Evolutionary conservation across 2,797 vertebrate genomes (phyloP).

Genomic region (Muscicapa striata): DNA sequence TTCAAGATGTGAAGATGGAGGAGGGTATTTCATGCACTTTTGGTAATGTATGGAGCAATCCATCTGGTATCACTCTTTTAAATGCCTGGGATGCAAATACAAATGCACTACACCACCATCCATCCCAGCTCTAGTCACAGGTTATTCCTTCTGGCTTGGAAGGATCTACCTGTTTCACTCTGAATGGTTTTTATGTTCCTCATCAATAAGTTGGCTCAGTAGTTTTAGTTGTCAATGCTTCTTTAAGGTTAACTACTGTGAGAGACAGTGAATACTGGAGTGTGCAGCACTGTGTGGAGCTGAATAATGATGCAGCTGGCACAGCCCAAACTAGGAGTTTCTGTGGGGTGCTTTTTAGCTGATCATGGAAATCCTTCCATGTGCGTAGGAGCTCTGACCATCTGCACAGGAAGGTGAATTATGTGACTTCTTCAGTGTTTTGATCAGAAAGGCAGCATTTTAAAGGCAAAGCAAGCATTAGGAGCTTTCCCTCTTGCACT

Average conservation of each 20-base stretch:
- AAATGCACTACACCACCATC: background rate
- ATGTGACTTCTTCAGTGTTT: background rate
- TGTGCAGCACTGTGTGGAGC: background rate
- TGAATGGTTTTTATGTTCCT: background rate
- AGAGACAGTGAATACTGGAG: background rate
- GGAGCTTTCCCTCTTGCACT: background rate
- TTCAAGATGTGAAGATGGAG: background rate
- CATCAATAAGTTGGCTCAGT: background rate
- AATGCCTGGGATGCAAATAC: background rate
- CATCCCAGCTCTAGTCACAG: background rate
- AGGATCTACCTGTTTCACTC: background rate
- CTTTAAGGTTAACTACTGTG: background rate
- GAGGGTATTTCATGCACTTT: background rate
- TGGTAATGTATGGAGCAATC: background rate
- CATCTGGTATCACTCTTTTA: background rate
- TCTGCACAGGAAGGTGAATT: background rate
- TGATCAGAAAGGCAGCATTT: background rate
- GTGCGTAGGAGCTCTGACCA: background rate
- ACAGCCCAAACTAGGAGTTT: background rate
- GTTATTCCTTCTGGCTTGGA: background rate
- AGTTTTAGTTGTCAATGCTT: background rate
- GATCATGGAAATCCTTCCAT: background rate
- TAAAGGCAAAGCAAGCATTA: background rate
- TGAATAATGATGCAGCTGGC: background rate
- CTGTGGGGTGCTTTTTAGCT: background rate